Conservation (phyloP, 2,797 vertebrate species). For the Parauchenoglanis ngamensis region DNA sequence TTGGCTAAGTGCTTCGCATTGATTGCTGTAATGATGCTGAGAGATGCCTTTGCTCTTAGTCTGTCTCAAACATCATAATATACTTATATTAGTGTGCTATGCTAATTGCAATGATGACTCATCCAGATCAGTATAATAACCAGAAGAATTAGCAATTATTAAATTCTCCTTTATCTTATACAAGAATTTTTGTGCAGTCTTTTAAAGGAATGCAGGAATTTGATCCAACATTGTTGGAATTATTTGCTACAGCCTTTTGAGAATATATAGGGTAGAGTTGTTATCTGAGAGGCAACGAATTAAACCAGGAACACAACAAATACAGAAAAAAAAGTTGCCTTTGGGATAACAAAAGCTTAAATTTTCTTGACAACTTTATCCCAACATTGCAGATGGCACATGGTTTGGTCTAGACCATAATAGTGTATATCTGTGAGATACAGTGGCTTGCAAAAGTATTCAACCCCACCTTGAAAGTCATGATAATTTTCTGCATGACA, state of each 20-base stretch:
- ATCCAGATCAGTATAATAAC: neutral
- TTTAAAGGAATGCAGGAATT: neutral
- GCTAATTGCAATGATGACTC: neutral
- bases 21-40: constrained; percentile 27
- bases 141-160: neutral
- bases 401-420: neutral
- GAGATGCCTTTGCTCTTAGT: constrained; percentile 10
- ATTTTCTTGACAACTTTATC: neutral
- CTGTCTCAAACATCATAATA: neutral
- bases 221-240: neutral
- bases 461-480: no score
- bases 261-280: neutral
- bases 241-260: neutral
- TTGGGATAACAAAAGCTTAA: neutral
- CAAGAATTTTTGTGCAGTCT: neutral
- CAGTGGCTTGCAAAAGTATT: no score
- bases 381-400: neutral
- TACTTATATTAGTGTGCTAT: neutral
- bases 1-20: constrained; percentile 34
- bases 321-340: neutral
- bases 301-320: neutral
- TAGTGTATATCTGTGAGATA: neutral
- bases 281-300: neutral
- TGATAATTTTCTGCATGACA: no score
- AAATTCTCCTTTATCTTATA: neutral